Evolutionary conservation across 1,140 invertebrate genomes (phyloP).

Genomic region (Fopius arisanus): DNA sequence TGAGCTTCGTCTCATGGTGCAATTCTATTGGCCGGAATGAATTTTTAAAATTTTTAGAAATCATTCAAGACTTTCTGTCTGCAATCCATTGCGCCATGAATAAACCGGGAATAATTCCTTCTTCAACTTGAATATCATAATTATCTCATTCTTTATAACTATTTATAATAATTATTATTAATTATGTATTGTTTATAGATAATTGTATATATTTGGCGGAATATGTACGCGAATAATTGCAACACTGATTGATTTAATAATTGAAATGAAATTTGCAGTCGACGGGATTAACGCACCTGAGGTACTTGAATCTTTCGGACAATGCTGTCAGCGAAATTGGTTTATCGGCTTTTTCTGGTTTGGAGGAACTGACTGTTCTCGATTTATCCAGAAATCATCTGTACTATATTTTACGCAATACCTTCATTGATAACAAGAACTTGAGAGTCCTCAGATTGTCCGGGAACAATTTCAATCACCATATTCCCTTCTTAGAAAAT

Average conservation of each 20-base stretch:
- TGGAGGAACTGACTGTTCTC: conserved; percentile 48
- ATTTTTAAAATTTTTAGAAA: too few relatives aligned
- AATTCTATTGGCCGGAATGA: too few relatives aligned
- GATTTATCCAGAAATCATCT: conserved; percentile 57
- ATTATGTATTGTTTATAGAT: too few relatives aligned
- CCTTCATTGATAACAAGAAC: conserved; percentile 45
- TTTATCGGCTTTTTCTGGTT: conserved; percentile 45
- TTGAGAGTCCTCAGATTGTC: conserved; percentile 49
- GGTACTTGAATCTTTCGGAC: conserved; percentile 53
- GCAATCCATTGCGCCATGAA: too few relatives aligned
- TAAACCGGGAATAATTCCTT: too few relatives aligned
- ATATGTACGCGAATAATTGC: too few relatives aligned
- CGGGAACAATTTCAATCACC: conserved; percentile 52
- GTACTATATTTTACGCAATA: conserved; percentile 45
- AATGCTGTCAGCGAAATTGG: conserved; percentile 55
- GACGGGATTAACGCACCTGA: conserved; percentile 47
- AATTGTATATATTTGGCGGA: too few relatives aligned
- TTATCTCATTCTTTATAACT: too few relatives aligned
- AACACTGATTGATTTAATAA: neutral
- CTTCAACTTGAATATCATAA: too few relatives aligned
- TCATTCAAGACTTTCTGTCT: too few relatives aligned
- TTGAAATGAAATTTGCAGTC: conserved; percentile 42
- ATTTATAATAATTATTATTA: too few relatives aligned
- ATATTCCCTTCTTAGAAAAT: conserved; percentile 48
- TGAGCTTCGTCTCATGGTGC: too few relatives aligned